A percentile compares a stretch with the other conserved stretches of the same genome.
phyloP scores from a whole-genome alignment of 2,113 vertebrate species.

The Phalacrocorax aristotelis region DNA sequence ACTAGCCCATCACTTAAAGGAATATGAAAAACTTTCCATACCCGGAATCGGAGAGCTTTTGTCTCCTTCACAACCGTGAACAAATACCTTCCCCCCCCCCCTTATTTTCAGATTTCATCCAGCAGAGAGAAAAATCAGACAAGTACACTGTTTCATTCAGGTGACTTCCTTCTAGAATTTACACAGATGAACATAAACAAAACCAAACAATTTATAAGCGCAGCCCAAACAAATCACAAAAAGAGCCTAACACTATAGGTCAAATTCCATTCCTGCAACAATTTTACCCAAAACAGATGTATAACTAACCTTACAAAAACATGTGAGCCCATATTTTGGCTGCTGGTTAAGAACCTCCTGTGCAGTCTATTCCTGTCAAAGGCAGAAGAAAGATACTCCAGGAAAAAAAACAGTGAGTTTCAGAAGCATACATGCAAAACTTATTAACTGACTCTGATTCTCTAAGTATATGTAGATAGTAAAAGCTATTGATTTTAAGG shows the following conservation, averaged over 20 bases:
- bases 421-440: conserved; percentile 1
- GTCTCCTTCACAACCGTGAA: not conserved
- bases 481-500: not conserved
- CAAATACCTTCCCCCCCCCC: not conserved
- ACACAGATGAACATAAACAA: conserved; percentile 19
- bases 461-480: not conserved
- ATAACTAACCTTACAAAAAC: conserved; percentile 41
- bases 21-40: conserved; percentile 29
- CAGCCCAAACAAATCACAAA: conserved; percentile 31
- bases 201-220: not conserved
- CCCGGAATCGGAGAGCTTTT: not conserved
- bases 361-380: not conserved
- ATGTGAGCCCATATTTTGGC: not conserved
- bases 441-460: not conserved
- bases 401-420: not conserved
- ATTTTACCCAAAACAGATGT: conserved; percentile 64
- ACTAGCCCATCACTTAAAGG: conserved; percentile 34
- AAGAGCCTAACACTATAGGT: not conserved
- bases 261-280: conserved; percentile 50
- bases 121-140: not conserved
- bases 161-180: conserved; percentile 27
- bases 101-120: conserved; percentile 22
- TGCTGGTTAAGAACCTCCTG: conserved; percentile 37
- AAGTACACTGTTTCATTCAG: not conserved
- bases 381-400: not conserved